A percentile compares a stretch with the other conserved stretches of the same genome.
phyloP scores from a whole-genome alignment of 1,140 invertebrate genomes.

The Bombus haemorrhoidalis region DNA sequence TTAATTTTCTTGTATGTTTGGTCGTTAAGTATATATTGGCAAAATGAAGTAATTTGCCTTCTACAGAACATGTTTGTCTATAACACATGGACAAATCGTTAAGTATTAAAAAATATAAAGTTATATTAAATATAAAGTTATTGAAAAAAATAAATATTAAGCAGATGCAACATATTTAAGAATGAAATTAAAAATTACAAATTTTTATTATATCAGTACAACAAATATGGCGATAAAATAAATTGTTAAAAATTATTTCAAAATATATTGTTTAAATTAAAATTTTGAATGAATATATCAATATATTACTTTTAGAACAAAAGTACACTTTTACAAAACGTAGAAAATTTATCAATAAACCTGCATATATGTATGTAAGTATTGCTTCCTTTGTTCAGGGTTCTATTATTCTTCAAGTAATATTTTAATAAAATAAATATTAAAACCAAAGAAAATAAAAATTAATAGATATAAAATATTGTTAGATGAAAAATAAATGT shows the following conservation, averaged over 20 bases:
- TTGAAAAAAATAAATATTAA: not conserved
- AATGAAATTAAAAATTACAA: not conserved
- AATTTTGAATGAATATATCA: not conserved
- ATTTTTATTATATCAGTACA: not conserved
- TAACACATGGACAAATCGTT: not conserved
- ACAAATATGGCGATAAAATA: not conserved
- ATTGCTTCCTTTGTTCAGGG: not conserved
- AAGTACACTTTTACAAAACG: not conserved
- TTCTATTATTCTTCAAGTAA: not conserved
- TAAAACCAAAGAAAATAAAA: not conserved
- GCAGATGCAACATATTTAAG: not conserved
- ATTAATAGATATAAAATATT: not conserved
- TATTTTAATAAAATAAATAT: not conserved
- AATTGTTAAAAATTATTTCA: not conserved
- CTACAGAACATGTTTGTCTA: not conserved
- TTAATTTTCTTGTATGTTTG: constrained; percentile 30
- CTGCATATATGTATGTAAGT: not conserved
- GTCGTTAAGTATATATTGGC: not conserved
- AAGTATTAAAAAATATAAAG: not conserved
- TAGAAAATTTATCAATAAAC: not conserved
- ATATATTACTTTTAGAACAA: not conserved
- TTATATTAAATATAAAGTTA: no score
- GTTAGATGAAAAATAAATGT: not conserved
- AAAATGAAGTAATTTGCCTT: constrained; percentile 10
- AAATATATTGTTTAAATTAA: not conserved